Conservation (phyloP, 2,888 invertebrate genomes). For the Clistopyga incitator region DNA sequence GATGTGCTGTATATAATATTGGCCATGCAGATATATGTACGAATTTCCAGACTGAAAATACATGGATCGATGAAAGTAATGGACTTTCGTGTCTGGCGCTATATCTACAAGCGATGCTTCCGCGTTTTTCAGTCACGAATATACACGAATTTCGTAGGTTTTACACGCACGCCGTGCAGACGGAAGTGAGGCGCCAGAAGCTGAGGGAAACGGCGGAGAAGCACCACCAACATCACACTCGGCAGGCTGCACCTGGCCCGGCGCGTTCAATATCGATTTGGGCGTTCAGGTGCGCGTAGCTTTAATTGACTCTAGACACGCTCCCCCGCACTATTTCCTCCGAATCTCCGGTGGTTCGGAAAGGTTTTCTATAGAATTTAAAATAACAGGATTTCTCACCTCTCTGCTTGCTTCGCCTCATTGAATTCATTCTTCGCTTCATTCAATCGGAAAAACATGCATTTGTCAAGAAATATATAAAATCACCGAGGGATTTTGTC, state of each 20-base stretch:
- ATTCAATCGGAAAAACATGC: background rate
- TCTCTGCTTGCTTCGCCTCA: background rate
- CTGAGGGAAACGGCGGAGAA: conserved; percentile 27
- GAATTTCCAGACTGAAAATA: background rate
- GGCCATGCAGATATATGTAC: background rate
- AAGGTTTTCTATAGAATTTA: background rate
- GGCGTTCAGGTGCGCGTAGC: conserved; percentile 52
- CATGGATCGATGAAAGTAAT: conserved; percentile 3
- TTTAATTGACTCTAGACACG: conserved; percentile 59
- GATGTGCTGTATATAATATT: conserved; percentile 5
- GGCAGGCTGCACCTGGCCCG: conserved; percentile 51
- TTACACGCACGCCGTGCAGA: background rate
- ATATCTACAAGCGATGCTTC: background rate
- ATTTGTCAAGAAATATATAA: background rate
- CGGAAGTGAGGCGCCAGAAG: conserved; percentile 12
- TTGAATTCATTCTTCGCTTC: background rate
- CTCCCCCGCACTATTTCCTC: conserved; percentile 18
- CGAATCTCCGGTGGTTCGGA: background rate
- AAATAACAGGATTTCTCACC: conserved; percentile 12
- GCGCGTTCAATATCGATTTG: conserved; percentile 55
- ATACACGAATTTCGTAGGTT: conserved; percentile 12
- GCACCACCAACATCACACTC: conserved; percentile 21
- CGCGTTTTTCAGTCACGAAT: conserved; percentile 19
- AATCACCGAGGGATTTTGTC: too few relatives aligned
- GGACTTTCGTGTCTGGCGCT: conserved; percentile 5